Evolutionary conservation across 2,888 invertebrate genomes (phyloP).

Genomic region (Bugulina stolonifera): DNA sequence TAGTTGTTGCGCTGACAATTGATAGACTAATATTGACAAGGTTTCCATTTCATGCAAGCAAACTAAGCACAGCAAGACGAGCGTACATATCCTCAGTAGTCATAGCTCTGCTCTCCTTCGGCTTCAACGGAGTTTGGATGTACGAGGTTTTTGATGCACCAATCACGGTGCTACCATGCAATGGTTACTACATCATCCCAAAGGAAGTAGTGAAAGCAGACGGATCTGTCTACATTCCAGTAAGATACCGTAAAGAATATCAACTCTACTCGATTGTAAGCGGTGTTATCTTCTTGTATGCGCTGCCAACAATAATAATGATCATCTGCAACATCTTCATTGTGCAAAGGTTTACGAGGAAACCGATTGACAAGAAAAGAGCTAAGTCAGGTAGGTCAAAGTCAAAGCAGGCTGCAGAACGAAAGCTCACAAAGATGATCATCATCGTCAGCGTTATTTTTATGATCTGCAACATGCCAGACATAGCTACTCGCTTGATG

Average conservation of each 20-base stretch:
- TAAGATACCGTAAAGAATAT: not conserved
- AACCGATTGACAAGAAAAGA: not conserved
- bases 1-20: not conserved
- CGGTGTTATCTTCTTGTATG: not conserved
- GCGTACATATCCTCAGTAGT: not conserved
- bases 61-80: not conserved
- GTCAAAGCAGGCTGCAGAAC: not conserved
- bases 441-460: not conserved
- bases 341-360: not conserved
- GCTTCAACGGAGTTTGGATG: not conserved
- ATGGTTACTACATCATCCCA: not conserved
- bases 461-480: not conserved
- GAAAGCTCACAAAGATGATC: not conserved
- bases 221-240: not conserved
- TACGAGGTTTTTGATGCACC: not conserved
- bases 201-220: not conserved
- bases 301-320: not conserved
- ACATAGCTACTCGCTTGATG: not conserved
- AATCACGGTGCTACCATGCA: not conserved
- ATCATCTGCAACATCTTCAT: not conserved
- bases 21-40: not conserved
- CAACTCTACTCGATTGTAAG: not conserved
- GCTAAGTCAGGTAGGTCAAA: not conserved
- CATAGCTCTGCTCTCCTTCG: not conserved
- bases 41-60: not conserved